Conservation (phyloP, 2,113 vertebrate genomes). For the Orycteropus afer region DNA sequence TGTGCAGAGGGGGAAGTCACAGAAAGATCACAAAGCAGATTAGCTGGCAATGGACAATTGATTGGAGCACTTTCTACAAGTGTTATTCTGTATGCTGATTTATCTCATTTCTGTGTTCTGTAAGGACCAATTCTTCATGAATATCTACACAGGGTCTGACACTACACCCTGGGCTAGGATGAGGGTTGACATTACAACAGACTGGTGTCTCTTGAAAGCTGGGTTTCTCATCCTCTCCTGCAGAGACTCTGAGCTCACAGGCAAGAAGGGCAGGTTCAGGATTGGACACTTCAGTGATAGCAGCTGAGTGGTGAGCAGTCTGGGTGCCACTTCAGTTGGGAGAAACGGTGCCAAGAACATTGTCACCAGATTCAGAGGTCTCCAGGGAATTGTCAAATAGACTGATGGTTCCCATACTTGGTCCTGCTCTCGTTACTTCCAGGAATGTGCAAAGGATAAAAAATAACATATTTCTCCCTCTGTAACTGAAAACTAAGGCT, state of each 20-base stretch:
- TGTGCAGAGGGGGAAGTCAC: not conserved
- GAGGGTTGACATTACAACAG: not conserved
- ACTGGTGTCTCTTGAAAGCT: too few species aligned
- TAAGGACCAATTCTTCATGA: not conserved
- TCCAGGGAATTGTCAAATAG: not conserved
- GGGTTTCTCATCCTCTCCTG: not conserved
- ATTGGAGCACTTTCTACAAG: not conserved
- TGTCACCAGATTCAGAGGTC: not conserved
- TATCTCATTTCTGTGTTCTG: not conserved
- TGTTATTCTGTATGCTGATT: not conserved
- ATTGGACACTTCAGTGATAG: not conserved
- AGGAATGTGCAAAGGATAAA: not conserved
- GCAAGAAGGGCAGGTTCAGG: not conserved
- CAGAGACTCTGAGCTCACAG: not conserved
- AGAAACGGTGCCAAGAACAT: not conserved
- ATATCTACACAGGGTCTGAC: not conserved
- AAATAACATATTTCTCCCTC: not conserved
- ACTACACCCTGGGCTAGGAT: rapidly evolving
- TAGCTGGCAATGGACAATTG: not conserved
- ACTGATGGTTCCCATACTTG: not conserved
- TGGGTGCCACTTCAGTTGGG: not conserved
- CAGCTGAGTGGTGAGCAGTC: not conserved
- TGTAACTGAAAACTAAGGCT: not conserved
- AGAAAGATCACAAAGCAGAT: not conserved
- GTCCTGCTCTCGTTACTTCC: not conserved